Conservation (phyloP, 2,888 invertebrate species). For the Cyclophora punctaria region DNA sequence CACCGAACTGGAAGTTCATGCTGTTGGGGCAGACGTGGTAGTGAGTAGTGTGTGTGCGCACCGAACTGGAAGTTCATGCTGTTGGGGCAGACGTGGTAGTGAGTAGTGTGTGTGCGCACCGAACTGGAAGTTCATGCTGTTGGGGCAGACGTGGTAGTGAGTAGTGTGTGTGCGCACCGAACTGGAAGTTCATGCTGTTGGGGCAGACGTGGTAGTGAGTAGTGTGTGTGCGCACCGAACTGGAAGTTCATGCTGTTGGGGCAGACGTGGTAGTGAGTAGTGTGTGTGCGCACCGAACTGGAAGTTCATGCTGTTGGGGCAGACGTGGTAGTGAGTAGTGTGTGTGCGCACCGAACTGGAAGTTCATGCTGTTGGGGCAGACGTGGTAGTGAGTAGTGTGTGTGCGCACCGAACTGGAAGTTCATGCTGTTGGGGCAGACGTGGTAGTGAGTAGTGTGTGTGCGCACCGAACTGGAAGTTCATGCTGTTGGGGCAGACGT, state of each 20-base stretch:
- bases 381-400: too few relatives aligned
- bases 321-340: constrained; percentile 93
- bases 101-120: too few relatives aligned
- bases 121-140: constrained; percentile 92
- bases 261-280: constrained; percentile 93
- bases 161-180: too few relatives aligned
- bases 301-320: constrained; percentile 91
- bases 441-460: too few relatives aligned
- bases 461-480: constrained; percentile 94
- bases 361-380: constrained; percentile 91
- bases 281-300: constrained; percentile 93
- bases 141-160: constrained; percentile 94
- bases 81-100: constrained; percentile 93
- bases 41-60: too few relatives aligned
- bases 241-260: constrained; percentile 93
- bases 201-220: constrained; percentile 95
- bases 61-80: constrained; percentile 94
- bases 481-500: constrained; percentile 90
- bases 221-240: constrained; percentile 90
- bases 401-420: constrained; percentile 92
- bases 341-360: constrained; percentile 92
- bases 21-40: constrained; percentile 94
- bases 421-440: constrained; percentile 92
- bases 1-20: constrained; percentile 94
- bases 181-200: constrained; percentile 92